phyloP scores from a whole-genome alignment of 1,140 invertebrate genomes.

The Drosophila ironensis region DNA sequence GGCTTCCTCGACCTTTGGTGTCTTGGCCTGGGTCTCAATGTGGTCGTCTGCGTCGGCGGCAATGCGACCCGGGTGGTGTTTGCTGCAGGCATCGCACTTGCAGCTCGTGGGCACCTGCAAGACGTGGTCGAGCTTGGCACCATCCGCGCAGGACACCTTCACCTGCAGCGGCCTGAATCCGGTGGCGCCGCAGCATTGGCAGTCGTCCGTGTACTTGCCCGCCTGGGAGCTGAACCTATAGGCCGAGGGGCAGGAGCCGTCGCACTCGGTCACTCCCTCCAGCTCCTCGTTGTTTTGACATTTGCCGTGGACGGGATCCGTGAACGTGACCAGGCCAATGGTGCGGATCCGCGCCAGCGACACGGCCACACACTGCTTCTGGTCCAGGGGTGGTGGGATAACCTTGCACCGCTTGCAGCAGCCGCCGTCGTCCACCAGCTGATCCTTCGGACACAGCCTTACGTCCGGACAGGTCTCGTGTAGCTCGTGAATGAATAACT shows the following conservation, averaged over 20 bases:
- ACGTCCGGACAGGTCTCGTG: constrained; percentile 6
- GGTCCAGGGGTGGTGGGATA: neutral
- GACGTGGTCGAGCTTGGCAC: too few species aligned
- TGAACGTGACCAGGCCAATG: neutral
- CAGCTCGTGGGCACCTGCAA: too few species aligned
- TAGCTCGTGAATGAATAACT: neutral
- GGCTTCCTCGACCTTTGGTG: too few species aligned
- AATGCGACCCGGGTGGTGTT: too few species aligned
- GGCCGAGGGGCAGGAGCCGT: constrained; percentile 4
- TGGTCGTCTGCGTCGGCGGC: too few species aligned
- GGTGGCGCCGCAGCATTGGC: constrained; percentile 3
- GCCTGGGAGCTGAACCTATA: neutral
- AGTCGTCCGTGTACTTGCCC: neutral
- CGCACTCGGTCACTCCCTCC: constrained; percentile 3
- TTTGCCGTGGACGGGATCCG: neutral
- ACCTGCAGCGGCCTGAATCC: neutral
- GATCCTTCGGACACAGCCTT: neutral
- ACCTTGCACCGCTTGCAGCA: constrained; percentile 7
- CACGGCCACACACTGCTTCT: neutral
- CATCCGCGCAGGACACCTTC: neutral
- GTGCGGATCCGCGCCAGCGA: neutral
- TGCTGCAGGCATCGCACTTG: too few species aligned
- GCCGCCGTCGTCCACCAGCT: constrained; percentile 2
- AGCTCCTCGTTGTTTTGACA: neutral
- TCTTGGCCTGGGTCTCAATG: too few species aligned